Evolutionary conservation across 2,797 vertebrate species (phyloP), one percentile per base, ranked within the genome.

Genomic region (Peromyscus eremicus): DNA sequence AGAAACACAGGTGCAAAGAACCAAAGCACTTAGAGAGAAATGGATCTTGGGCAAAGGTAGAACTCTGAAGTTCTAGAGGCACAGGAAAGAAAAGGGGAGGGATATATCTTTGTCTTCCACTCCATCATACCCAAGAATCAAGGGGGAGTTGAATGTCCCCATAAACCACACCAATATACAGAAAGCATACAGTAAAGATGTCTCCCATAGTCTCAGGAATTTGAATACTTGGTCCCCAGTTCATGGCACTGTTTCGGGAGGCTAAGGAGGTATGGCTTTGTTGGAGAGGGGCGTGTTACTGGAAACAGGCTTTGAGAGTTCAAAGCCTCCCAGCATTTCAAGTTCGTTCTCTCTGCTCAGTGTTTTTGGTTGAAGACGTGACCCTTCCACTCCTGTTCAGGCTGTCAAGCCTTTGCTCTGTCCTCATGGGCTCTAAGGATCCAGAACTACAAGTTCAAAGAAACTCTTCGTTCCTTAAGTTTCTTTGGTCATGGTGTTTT

Each of bases 21-120:
- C 37, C 40, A 92, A 96, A 91, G 73, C 32, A 80, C 32, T 43
- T 13, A 49, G 7, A 88, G 11, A 89, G 40, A 91, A 84, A 46
- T 49, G 62, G 25, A 12, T 94, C 84, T 90, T 73, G 52, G 82
- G 60, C 68, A 83, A 64, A 2, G 40, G 23, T 14, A 91, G 83
- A 82, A 13, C 7, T 79, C 81, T 70, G 25, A 81, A 91, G 49
- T 12, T 96, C 89, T 71, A 9, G 23, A 83, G 92, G 94, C 86
- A 93, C 2, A 86, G 13, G 92, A 27, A 82, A 23, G 75, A 32
- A 89, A 55, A 29, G 7, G 10, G 52, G 11, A 21, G 5, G 27
- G 16, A 8, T 0, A 55, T 34, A 19, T 19, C 13, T 73, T 79
- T 88, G 32, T 92, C 75, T 90, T 40, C 82, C 40, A 86, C 49